Percentiles rank a stretch among this genome's conserved stretches.
These are phyloP conservation scores for Chironomus riparius DNA, from an alignment of 2,888 invertebrate species.

Conservation along the genomic window DNA sequence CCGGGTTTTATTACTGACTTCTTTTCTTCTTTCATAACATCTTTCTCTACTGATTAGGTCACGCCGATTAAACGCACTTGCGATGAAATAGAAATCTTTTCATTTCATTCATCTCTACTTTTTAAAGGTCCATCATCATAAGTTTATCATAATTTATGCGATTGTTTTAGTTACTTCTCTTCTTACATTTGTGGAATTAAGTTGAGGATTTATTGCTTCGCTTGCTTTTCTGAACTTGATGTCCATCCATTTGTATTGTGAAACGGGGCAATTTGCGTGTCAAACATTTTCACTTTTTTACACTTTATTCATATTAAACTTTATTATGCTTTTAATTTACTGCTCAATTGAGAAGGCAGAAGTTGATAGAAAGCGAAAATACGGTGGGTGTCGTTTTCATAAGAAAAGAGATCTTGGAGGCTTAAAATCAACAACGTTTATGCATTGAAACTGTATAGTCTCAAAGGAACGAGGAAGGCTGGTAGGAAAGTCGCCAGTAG, in stretches of 20 bases:
- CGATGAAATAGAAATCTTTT: not conserved
- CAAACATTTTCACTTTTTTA: not conserved
- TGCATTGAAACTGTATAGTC: too few relatives aligned
- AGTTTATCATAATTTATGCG: not conserved
- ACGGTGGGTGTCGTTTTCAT: too few relatives aligned
- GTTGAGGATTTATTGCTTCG: not conserved
- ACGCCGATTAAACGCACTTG: not conserved
- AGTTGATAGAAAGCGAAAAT: too few relatives aligned
- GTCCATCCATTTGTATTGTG: not conserved
- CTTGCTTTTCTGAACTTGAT: not conserved
- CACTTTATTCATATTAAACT: not conserved
- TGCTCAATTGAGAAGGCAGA: too few relatives aligned
- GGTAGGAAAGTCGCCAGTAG: too few relatives aligned
- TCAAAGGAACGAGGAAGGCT: too few relatives aligned
- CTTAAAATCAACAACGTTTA: too few relatives aligned
- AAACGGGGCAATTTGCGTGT: not conserved
- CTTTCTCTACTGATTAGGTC: not conserved
- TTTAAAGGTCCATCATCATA: not conserved
- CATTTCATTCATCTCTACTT: not conserved
- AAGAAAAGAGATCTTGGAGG: too few relatives aligned
- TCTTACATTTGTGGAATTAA: not conserved
- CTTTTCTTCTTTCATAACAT: not conserved
- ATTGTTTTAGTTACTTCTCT: not conserved
- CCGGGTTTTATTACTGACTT: not conserved
- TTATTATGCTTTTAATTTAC: too few relatives aligned